Base-by-base conservation (phyloP, 2,797 vertebrate species). In the Mareca penelope region DNA sequence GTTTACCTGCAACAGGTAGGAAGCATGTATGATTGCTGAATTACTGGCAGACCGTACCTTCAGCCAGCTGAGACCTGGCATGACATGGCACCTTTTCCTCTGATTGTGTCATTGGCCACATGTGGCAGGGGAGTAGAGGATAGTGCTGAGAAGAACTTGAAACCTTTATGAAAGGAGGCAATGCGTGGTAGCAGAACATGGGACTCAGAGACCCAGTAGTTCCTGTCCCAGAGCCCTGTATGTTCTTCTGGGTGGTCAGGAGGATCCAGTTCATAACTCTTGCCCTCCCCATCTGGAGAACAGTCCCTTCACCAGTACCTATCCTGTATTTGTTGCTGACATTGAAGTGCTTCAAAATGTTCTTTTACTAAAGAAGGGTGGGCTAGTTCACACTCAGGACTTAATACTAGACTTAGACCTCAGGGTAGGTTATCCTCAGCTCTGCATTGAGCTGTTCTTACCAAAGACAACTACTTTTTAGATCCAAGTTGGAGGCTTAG, bases 211-310 rank as follows among this genome's bases (percentile, higher is more conserved):
- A 72, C 10, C 4, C 14, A 1, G 0, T 6, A 75, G 18, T 6
- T 89, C 61, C 12, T 57, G 24, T 80, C 17, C 22, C 37, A 79
- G 52, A 17, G 7, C 53, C 14, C 23, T 0, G 0, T 17, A 42
- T 2, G 15, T 79, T 76, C 35, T 28, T 39, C 33, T 14, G 13
- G 0, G 0, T 13, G 13, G 9, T 53, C 61, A 64, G 60, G 16
- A 90, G 42, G 11, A 75, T 18, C 15, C 19, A 16, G 22, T 7
- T 19, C 33, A 33, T 75, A 24, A 55, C 6, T 70, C 31, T 35
- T 39, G 6, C 2, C 14, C 4, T 39, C 28, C 14, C 15, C 40
- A 76, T 15, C 5, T 64, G n/a, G 44, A 85, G 6, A 77, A 2
- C 6, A 3, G 4, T 57, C 6, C 19, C 28, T 80, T 87, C 31